Evolutionary conservation across 2,113 vertebrate genomes (phyloP).

Genomic region (Seriola rivoliana): DNA sequence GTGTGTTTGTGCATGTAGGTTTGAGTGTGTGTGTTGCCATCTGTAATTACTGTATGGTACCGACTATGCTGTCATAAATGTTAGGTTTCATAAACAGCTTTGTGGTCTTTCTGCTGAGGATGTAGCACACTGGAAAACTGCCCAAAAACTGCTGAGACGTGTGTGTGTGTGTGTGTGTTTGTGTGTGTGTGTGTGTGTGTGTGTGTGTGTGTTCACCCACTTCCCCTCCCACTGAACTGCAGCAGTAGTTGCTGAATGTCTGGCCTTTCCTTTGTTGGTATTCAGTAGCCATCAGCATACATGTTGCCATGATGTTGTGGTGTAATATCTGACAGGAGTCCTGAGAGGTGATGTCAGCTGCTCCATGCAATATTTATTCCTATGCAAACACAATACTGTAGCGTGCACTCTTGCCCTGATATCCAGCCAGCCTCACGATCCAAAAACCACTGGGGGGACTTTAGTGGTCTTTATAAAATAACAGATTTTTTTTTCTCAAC

Average conservation of each 20-base stretch:
- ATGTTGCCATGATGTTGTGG: slow-evolving; percentile 66
- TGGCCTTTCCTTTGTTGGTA: slow-evolving; percentile 52
- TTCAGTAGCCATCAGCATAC: slow-evolving; percentile 52
- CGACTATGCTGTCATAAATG: slow-evolving; percentile 70
- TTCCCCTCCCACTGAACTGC: slow-evolving; percentile 54
- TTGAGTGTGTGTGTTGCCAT: slow-evolving; percentile 48
- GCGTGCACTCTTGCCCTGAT: neutral
- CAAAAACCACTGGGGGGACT: slow-evolving; percentile 6
- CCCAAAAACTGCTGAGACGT: slow-evolving; percentile 70
- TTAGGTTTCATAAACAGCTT: slow-evolving; percentile 64
- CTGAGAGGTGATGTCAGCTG: slow-evolving; percentile 47
- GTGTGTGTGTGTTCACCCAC: slow-evolving; percentile 4
- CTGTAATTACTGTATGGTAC: slow-evolving; percentile 76
- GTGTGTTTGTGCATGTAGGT: slow-evolving; percentile 34
- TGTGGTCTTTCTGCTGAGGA: slow-evolving; percentile 70
- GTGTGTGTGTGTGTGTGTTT: neutral
- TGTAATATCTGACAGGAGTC: slow-evolving; percentile 53
- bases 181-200: neutral
- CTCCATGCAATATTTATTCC: slow-evolving; percentile 60
- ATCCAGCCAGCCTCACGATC: slow-evolving; percentile 31
- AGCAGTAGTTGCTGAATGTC: slow-evolving; percentile 58
- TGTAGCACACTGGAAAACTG: slow-evolving; percentile 72
- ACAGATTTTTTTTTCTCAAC: slow-evolving; percentile 3
- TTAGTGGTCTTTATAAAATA: neutral
- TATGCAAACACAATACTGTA: slow-evolving; percentile 72